Conservation (phyloP, 2,888 invertebrate genomes). For the Macaria notata region DNA sequence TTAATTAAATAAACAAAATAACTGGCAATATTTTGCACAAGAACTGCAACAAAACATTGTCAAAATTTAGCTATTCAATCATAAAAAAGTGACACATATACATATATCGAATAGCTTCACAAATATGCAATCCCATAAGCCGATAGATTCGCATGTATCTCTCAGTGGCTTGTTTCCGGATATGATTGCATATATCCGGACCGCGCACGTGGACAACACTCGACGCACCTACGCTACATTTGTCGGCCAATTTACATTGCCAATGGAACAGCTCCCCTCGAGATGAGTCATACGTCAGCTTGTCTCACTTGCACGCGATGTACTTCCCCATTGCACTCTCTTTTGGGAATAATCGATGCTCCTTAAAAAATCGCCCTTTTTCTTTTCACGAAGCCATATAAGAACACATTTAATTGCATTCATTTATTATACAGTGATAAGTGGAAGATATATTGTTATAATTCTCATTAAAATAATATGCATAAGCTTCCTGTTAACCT, state of each 20-base stretch:
- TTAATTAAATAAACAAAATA: too few relatives aligned
- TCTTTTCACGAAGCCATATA: neutral
- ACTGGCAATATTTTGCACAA: too few relatives aligned
- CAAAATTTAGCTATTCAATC: too few relatives aligned
- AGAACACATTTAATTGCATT: too few relatives aligned
- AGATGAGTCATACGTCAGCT: conserved; percentile 44
- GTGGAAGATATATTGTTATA: neutral
- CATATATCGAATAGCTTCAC: too few relatives aligned
- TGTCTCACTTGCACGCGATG: conserved; percentile 27
- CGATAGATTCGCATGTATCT: conserved; percentile 7
- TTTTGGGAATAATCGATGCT: conserved; percentile 26
- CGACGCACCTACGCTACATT: conserved; percentile 7
- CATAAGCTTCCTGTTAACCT: too few relatives aligned
- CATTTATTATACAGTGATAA: neutral
- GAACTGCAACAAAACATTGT: too few relatives aligned
- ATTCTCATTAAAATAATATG: too few relatives aligned
- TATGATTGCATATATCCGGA: conserved; percentile 9
- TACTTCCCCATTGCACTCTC: conserved; percentile 19
- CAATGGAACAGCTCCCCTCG: conserved; percentile 43
- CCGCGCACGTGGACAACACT: conserved; percentile 7
- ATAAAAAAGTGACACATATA: too few relatives aligned
- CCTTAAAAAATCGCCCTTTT: neutral
- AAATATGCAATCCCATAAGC: neutral
- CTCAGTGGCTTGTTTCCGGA: conserved; percentile 1
- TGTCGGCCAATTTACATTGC: conserved; percentile 54